Base-by-base conservation (phyloP, 1,140 invertebrate genomes). In the Lutraria rhynchaena region DNA sequence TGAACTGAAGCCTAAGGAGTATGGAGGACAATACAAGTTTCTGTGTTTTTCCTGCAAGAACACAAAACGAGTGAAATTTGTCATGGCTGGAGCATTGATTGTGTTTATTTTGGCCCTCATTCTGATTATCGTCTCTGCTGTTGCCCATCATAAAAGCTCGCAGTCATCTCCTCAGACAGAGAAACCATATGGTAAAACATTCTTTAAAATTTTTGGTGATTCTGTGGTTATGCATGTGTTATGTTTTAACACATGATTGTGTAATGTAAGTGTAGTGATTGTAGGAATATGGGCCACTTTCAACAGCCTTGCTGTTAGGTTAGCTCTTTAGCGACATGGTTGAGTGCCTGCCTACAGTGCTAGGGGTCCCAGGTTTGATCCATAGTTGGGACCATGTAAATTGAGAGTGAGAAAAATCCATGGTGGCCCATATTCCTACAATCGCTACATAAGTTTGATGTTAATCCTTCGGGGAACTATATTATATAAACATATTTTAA, bases 61-160 rank as follows among this genome's bases (percentile, higher is more conserved):
- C 61, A 77, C 60, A 22, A 65, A 67, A n/a, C 22, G 24, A n/a
- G 49, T 55, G 3, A 77, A 77, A 77, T 77, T 77, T 37, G 46
- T 77, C 17, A 37, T 67, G 44, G 29, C 33, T n/a, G 75, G 44
- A 19, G 44, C 61, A 15, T 3, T 31, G 13, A 22, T 77, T 1
- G 75, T 77, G 7, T 44, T 77, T 15, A 17, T 51, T 19, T 22
- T 77, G 29, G n/a, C 75, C 1, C 9, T 77, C 17, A 27, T 77
- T 27, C 35, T 77, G 11, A 65, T 77, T 11, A 67, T 77, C 27
- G 44, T 77, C 11, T 60, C 75, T 2, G 75, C 75, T 41, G 58
- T 51, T 44, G 73, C 35, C 44, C 73, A 76, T 37, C 53, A 76
- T 35, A 35, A 57, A n/a, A 22, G 19, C n/a, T 19, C 29, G 13